A percentile compares a stretch with the other conserved stretches of the same genome.
Evolutionary conservation across 2,888 invertebrate species (phyloP).

Genomic region (Drosophila parthenogenetica): DNA sequence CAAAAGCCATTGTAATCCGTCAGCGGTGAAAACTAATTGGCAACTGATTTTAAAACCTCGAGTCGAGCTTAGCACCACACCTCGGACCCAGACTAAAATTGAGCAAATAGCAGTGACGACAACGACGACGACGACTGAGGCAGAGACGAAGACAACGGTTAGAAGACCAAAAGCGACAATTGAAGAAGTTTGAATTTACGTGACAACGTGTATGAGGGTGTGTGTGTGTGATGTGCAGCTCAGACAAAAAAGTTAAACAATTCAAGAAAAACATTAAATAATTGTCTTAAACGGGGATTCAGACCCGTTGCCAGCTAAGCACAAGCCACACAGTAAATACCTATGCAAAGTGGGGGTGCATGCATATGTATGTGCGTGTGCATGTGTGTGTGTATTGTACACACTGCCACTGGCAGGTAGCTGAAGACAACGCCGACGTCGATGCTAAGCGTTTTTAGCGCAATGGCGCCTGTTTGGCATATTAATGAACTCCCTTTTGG

Average conservation of each 20-base stretch:
- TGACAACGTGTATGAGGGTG: slow-evolving; percentile 22
- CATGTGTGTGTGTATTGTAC: slow-evolving; percentile 37
- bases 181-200: slow-evolving; percentile 76
- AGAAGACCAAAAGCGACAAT: slow-evolving; percentile 67
- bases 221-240: slow-evolving; percentile 42
- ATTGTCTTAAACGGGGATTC: slow-evolving; percentile 77
- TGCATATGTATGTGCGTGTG: slow-evolving; percentile 19
- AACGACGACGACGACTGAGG: slow-evolving; percentile 7
- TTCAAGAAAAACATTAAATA: slow-evolving; percentile 46
- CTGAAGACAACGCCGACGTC: slow-evolving; percentile 36
- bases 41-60: slow-evolving; percentile 83
- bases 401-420: slow-evolving; percentile 71
- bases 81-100: slow-evolving; percentile 69
- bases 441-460: slow-evolving; percentile 65
- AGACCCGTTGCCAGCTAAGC: slow-evolving; percentile 63
- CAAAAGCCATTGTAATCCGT: slow-evolving; percentile 78
- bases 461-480: slow-evolving; percentile 73
- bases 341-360: slow-evolving; percentile 70
- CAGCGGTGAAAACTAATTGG: slow-evolving; percentile 83
- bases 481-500: slow-evolving; percentile 79
- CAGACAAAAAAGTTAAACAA: slow-evolving; percentile 38
- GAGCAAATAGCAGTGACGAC: slow-evolving; percentile 42
- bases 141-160: slow-evolving; percentile 21
- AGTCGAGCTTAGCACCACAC: slow-evolving; percentile 84
- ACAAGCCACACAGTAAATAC: slow-evolving; percentile 48